Base-by-base conservation (phyloP, 2,888 invertebrate genomes). In the Acrocyrtus sp. region DNA sequence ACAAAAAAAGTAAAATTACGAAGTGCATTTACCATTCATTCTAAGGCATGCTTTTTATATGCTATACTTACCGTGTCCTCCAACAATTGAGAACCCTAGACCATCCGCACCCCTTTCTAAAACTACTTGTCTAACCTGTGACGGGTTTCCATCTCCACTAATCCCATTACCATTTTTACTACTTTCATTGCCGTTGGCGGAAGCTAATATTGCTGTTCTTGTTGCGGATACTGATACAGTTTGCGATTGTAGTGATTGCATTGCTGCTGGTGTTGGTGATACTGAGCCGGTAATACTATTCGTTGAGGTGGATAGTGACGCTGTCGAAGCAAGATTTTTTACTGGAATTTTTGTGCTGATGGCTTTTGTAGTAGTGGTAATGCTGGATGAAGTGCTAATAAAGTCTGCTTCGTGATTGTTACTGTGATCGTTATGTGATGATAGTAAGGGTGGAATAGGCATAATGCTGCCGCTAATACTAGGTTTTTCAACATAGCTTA, bases 1-100 rank as follows among this genome's bases (percentile, higher is more conserved):
- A 27, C 3, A 45, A 2, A 27, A 10, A 47, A 27, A 4, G 19
- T n/a, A n/a, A n/a, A n/a, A n/a, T n/a, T n/a, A n/a, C n/a, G n/a
- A n/a, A n/a, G n/a, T n/a, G n/a, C n/a, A n/a, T n/a, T n/a, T n/a
- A n/a, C n/a, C n/a, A n/a, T n/a, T n/a, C 50, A 6, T 41, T 41
- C 24, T 41, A 21, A 57, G 43, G 2, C 43, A 15, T 12, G n/a
- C n/a, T 17, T 6, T 45, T 53, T 53, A n/a, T 17, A 8, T 12
- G 5, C 22, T 10, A 12, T 21, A 41, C 41, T 29, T 67, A 60
- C 85, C 86, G 62, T 82, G 82, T 34, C 85, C 88, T 22, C 87
- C 87, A 0, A 88, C 87, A 39, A 88, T 87, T 62, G 86, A 86
- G 82, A 88, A 88, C 17, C 88, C 88, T 41, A 88, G 84, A 3